A percentile compares a stretch with the other conserved stretches of the same genome.
phyloP scores from a whole-genome alignment of 1,140 invertebrate genomes.

The Drosophila elegans region DNA sequence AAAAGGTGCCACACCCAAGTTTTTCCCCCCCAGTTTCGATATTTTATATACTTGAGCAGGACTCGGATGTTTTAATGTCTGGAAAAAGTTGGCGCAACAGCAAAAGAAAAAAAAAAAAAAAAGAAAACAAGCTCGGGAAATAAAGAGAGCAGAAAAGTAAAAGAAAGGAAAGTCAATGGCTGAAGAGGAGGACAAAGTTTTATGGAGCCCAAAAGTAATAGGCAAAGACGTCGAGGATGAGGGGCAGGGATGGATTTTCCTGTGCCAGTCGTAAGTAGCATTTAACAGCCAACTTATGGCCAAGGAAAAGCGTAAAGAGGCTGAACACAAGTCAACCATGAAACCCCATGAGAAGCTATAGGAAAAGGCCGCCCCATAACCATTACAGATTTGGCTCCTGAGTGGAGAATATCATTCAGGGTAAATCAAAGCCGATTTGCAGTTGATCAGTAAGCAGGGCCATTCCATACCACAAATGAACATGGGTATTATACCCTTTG shows the following conservation, averaged over 20 bases:
- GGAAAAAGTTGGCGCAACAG: slow-evolving; percentile 63
- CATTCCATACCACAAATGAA: slow-evolving; percentile 15
- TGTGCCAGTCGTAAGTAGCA: slow-evolving; percentile 75
- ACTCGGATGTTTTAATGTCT: slow-evolving; percentile 66
- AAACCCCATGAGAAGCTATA: slow-evolving; percentile 63
- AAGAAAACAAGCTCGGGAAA: slow-evolving; percentile 39
- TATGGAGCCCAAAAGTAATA: slow-evolving; percentile 79
- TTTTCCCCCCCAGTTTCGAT: slow-evolving; percentile 23
- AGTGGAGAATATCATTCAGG: slow-evolving; percentile 29
- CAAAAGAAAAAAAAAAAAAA: slow-evolving; percentile 9
- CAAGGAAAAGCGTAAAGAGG: slow-evolving; percentile 36
- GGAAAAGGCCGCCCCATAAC: neutral
- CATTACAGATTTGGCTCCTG: too few species aligned
- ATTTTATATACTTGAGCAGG: slow-evolving; percentile 43
- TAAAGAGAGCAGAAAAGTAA: slow-evolving; percentile 57
- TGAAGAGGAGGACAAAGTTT: slow-evolving; percentile 79
- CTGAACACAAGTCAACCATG: slow-evolving; percentile 55
- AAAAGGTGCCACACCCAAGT: slow-evolving; percentile 77
- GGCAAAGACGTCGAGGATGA: slow-evolving; percentile 48
- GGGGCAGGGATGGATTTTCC: slow-evolving; percentile 30
- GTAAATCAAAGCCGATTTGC: slow-evolving; percentile 41
- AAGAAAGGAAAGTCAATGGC: slow-evolving; percentile 70
- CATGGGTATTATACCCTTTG: neutral
- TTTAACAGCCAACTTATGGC: slow-evolving; percentile 80
- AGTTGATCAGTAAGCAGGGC: slow-evolving; percentile 10